phyloP scores from a whole-genome alignment of 2,797 vertebrate genomes.

The Cetoscarus ocellatus region DNA sequence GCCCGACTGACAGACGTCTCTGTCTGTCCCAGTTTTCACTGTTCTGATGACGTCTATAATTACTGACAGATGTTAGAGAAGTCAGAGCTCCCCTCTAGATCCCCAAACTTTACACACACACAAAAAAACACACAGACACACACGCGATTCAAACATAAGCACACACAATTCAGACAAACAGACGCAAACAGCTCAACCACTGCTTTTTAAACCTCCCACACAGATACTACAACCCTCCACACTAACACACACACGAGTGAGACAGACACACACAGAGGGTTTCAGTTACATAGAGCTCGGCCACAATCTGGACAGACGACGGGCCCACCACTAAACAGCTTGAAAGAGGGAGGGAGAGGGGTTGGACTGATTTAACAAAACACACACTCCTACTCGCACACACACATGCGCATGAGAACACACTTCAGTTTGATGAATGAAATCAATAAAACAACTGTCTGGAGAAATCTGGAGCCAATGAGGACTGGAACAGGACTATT shows the following conservation, averaged over 20 bases:
- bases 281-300: constrained; percentile 79
- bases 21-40: constrained; percentile 65
- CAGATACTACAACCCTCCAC: constrained; percentile 62
- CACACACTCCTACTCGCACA: constrained; percentile 35
- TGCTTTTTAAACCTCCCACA: constrained; percentile 81
- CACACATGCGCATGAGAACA: constrained; percentile 25
- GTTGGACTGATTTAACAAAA: constrained; percentile 53
- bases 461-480: constrained; percentile 72
- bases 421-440: constrained; percentile 76
- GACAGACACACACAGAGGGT: constrained; percentile 46
- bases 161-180: constrained; percentile 13
- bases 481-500: constrained; percentile 50
- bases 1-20: constrained; percentile 48
- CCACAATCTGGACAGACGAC: constrained; percentile 79
- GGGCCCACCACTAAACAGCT: constrained; percentile 75
- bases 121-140: constrained; percentile 23
- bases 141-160: constrained; percentile 21
- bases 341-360: constrained; percentile 50
- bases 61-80: constrained; percentile 76
- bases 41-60: constrained; percentile 76
- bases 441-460: constrained; percentile 76
- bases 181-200: constrained; percentile 38
- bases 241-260: constrained; percentile 40
- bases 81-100: constrained; percentile 53
- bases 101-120: constrained; percentile 30